A percentile compares a stretch with the other conserved stretches of the same genome.
phyloP scores from a whole-genome alignment of 2,113 vertebrate genomes.

The Miniopterus natalensis region DNA sequence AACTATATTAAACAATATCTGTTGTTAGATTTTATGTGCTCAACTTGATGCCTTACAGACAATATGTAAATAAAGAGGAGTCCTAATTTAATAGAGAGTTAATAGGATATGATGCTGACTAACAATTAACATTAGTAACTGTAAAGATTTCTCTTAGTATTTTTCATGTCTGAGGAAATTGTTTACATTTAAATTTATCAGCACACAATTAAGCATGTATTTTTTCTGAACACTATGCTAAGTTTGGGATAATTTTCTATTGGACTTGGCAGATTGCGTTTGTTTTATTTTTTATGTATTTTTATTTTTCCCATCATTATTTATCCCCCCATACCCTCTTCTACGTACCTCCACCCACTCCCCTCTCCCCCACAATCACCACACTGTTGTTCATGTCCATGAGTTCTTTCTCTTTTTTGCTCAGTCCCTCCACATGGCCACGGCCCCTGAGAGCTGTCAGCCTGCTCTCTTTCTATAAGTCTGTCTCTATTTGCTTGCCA shows the following conservation, averaged over 20 bases:
- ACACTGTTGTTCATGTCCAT: not conserved
- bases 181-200: conserved; percentile 25
- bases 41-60: not conserved
- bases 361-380: not conserved
- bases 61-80: not conserved
- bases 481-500: no score
- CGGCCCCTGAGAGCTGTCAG: no score
- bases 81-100: not conserved
- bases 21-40: not conserved
- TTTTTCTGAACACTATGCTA: not conserved
- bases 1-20: not conserved
- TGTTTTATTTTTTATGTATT: not conserved
- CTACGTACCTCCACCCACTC: not conserved
- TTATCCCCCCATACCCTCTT: not conserved
- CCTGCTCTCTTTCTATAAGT: no score
- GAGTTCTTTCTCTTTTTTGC: not conserved
- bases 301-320: not conserved
- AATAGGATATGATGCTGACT: not conserved
- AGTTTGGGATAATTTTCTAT: not conserved
- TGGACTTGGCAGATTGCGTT: not conserved
- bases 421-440: not conserved
- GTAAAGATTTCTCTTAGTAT: not conserved
- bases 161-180: not conserved
- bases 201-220: not conserved
- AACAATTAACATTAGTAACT: not conserved